phyloP scores from a whole-genome alignment of 2,113 vertebrate species.

The Gavialis gangeticus region DNA sequence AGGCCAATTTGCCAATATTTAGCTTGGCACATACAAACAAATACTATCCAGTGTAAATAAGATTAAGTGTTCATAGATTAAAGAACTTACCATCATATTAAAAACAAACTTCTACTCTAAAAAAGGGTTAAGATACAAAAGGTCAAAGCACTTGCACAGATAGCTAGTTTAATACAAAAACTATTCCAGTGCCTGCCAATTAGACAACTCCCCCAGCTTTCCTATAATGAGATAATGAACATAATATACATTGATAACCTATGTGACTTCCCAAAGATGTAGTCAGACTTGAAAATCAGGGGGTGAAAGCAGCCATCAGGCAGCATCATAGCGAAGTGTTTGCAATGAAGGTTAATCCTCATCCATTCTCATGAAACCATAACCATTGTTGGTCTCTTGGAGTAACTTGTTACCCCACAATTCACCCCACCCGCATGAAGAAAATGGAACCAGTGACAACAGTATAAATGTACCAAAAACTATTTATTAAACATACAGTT shows the following conservation, averaged over 20 bases:
- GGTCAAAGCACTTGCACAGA: not conserved
- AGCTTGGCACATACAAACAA: not conserved
- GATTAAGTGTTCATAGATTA: not conserved
- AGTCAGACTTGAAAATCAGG: not conserved
- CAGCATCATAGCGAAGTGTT: no score
- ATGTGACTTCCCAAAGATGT: not conserved
- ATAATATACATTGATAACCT: not conserved
- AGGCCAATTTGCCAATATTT: not conserved
- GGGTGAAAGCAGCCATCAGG: not conserved
- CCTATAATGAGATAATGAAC: not conserved
- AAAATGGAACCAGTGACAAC: no score
- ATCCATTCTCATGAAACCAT: no score
- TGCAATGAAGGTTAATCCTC: no score
- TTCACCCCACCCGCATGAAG: no score
- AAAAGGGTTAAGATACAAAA: not conserved
- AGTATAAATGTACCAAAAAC: no score
- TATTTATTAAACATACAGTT: no score
- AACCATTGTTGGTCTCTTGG: no score
- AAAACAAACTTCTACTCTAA: not conserved
- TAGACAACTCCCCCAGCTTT: not conserved
- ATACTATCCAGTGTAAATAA: not conserved
- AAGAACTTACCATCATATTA: not conserved
- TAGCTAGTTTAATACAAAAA: not conserved
- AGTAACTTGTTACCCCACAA: no score
- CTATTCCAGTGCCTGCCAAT: not conserved